Conservation (phyloP, 2,113 vertebrate genomes). For the Aix galericulata region DNA sequence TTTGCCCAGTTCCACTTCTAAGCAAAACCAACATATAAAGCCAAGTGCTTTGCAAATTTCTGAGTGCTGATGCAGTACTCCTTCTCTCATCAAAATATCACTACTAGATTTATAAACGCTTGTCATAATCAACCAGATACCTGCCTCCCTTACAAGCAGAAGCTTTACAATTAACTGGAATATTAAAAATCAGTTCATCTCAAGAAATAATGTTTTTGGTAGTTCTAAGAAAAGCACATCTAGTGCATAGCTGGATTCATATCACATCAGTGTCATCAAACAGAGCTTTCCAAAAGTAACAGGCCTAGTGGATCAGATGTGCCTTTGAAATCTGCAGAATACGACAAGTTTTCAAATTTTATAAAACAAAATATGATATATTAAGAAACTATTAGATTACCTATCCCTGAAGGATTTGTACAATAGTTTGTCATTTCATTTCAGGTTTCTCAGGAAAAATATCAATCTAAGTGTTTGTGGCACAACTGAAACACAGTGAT, state of each 20-base stretch:
- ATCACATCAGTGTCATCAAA: neutral
- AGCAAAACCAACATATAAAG: slow-evolving; percentile 60
- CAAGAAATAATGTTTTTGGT: neutral
- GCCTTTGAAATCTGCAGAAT: slow-evolving; percentile 51
- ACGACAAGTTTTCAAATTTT: slow-evolving; percentile 41
- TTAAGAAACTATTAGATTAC: slow-evolving; percentile 48
- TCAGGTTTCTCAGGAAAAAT: slow-evolving; percentile 38
- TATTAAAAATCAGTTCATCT: neutral
- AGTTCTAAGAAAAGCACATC: slow-evolving; percentile 3
- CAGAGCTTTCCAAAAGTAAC: slow-evolving; percentile 50
- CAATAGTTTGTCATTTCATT: slow-evolving; percentile 48
- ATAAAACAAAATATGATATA: slow-evolving; percentile 36
- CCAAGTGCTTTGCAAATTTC: slow-evolving; percentile 68
- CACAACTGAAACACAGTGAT: neutral
- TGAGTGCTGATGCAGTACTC: slow-evolving; percentile 75
- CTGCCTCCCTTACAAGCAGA: neutral
- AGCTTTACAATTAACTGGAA: neutral
- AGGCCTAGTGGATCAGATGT: slow-evolving; percentile 37
- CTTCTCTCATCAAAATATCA: slow-evolving; percentile 76
- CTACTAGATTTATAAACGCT: neutral
- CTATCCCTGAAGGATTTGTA: slow-evolving; percentile 48
- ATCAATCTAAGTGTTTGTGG: slow-evolving; percentile 26
- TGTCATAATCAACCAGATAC: neutral
- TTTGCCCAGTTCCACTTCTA: slow-evolving; percentile 62
- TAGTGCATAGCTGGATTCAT: neutral